phyloP scores from a whole-genome alignment of 2,888 invertebrate genomes.

The Drosophila percnosoma region DNA sequence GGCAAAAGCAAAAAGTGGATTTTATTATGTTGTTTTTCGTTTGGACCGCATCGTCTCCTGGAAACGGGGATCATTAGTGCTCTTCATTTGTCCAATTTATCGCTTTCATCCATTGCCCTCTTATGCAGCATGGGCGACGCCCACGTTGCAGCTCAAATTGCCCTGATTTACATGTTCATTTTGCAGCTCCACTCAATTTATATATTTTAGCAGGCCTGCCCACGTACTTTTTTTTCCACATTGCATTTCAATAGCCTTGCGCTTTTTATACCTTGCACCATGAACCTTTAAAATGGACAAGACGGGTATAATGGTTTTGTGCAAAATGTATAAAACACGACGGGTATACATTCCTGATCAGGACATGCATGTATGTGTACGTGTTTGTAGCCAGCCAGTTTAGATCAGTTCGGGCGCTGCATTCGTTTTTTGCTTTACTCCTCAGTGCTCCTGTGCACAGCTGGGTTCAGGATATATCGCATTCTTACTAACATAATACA shows the following conservation, averaged over 20 bases:
- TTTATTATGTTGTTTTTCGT: neutral
- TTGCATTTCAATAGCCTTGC: constrained; percentile 25
- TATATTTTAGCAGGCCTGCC: constrained; percentile 5
- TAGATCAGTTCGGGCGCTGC: too few species aligned
- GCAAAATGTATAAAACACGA: neutral
- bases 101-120: neutral
- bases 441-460: too few species aligned
- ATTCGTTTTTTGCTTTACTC: too few species aligned
- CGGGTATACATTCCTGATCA: neutral
- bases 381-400: too few species aligned
- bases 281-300: constrained; percentile 1
- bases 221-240: constrained; percentile 4
- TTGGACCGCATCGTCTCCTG: constrained; percentile 2
- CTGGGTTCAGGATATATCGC: neutral
- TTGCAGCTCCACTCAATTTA: constrained; percentile 13
- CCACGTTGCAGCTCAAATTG: constrained; percentile 17
- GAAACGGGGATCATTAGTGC: constrained; percentile 19
- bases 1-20: neutral
- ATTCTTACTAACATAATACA: neutral
- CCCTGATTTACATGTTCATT: constrained; percentile 48
- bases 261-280: neutral
- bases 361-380: too few species aligned
- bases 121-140: constrained; percentile 4
- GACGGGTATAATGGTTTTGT: neutral
- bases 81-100: neutral